Conservation (phyloP, 2,797 vertebrate genomes). For the Holocentrus rufus region DNA sequence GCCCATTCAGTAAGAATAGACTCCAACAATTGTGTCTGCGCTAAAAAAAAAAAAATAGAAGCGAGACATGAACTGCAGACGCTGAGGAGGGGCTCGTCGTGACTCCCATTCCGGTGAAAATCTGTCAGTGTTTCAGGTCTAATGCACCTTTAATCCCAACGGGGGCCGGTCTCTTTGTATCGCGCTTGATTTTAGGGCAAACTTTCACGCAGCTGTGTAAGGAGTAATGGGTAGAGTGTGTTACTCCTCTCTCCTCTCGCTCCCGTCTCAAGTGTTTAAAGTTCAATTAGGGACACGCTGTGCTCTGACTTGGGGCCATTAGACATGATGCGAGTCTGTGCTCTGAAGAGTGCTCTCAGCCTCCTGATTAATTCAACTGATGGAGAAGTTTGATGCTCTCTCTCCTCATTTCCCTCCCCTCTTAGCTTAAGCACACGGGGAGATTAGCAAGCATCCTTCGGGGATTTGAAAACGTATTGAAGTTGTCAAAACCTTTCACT, state of each 20-base stretch:
- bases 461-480: slow-evolving; percentile 50
- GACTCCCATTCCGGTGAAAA: slow-evolving; percentile 27
- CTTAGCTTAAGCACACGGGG: slow-evolving; percentile 45
- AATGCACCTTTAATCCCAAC: slow-evolving; percentile 34
- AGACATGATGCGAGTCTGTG: slow-evolving; percentile 42
- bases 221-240: slow-evolving; percentile 38
- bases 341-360: slow-evolving; percentile 45
- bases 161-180: slow-evolving; percentile 26
- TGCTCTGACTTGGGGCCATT: slow-evolving; percentile 55
- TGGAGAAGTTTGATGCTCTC: slow-evolving; percentile 56
- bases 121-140: slow-evolving; percentile 24
- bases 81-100: neutral
- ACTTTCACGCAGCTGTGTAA: slow-evolving; percentile 29
- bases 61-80: slow-evolving; percentile 4
- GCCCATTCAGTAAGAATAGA: slow-evolving; percentile 38
- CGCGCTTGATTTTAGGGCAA: slow-evolving; percentile 28
- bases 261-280: slow-evolving; percentile 52
- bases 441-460: slow-evolving; percentile 52
- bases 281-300: slow-evolving; percentile 62
- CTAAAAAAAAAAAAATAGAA: slow-evolving; percentile 30
- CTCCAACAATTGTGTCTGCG: slow-evolving; percentile 28
- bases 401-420: slow-evolving; percentile 40
- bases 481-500: slow-evolving; percentile 53
- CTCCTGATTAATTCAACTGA: slow-evolving; percentile 72
- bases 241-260: slow-evolving; percentile 42